Conservation (phyloP, 2,113 vertebrate genomes). For the Semnornis frantzii region DNA sequence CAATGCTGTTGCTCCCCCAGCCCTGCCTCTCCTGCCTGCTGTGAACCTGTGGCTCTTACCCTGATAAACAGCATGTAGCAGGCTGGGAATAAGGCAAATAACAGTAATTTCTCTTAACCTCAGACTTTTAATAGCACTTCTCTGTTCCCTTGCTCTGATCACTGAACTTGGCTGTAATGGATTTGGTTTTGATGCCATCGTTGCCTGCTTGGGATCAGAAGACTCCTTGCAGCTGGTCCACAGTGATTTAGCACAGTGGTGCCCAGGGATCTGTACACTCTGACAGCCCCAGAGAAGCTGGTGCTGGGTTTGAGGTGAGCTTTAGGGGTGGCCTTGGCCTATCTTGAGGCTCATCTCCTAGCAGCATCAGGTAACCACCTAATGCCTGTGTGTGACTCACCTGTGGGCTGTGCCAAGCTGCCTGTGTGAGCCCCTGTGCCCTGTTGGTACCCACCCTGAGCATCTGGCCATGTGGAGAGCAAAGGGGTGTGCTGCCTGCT, state of each 20-base stretch:
- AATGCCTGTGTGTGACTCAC: background rate
- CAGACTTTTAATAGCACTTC: background rate
- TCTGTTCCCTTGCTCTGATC: background rate
- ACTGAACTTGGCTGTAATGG: background rate
- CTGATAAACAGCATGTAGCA: background rate
- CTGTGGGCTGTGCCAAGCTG: background rate
- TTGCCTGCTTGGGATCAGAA: fast-evolving
- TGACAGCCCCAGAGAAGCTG: background rate
- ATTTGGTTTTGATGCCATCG: background rate
- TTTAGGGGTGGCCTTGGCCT: background rate
- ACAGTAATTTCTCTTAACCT: conserved; percentile 29
- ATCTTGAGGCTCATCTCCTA: background rate
- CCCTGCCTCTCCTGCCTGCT: background rate
- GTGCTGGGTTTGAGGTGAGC: background rate
- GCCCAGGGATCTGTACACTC: background rate
- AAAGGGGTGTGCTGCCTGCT: fast-evolving
- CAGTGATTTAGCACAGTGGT: fast-evolving
- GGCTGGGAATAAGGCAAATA: conserved; percentile 19
- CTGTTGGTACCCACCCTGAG: background rate
- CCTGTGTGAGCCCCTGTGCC: background rate
- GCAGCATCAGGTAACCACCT: background rate
- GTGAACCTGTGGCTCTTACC: background rate
- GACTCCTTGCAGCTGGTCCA: background rate
- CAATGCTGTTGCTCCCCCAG: background rate
- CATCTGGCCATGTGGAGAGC: background rate